Evolutionary conservation across 2,113 vertebrate genomes (phyloP).

Genomic region (rabbit (Oryctolagus cuniculus)): mOryCun1.1 NC_091437.1:36592501-36593000

Average conservation of each 20-base stretch:
- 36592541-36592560: slow-evolving; percentile 56
- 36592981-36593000: not conserved
- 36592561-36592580: slow-evolving; percentile 22
- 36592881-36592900: not conserved
- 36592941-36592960: not conserved
- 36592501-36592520: slow-evolving; percentile 69
- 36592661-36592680: not conserved
- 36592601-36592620: not conserved
- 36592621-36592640: not conserved
- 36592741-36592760: not conserved
- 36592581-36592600: slow-evolving; percentile 57
- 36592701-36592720: not conserved
- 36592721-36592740: not conserved
- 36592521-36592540: slow-evolving; percentile 44
- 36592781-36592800: not conserved
- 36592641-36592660: not conserved
- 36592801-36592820: slow-evolving; percentile 18
- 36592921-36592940: not conserved
- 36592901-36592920: slow-evolving; percentile 23
- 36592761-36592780: not conserved
- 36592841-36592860: not conserved
- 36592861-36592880: not conserved
- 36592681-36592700: not conserved
- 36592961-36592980: not conserved
- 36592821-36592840: not conserved